Percentiles rank a stretch among this genome's conserved stretches.
Conservation (phyloP, 2,888 invertebrate species). For the Cataglyphis livida region DNA sequence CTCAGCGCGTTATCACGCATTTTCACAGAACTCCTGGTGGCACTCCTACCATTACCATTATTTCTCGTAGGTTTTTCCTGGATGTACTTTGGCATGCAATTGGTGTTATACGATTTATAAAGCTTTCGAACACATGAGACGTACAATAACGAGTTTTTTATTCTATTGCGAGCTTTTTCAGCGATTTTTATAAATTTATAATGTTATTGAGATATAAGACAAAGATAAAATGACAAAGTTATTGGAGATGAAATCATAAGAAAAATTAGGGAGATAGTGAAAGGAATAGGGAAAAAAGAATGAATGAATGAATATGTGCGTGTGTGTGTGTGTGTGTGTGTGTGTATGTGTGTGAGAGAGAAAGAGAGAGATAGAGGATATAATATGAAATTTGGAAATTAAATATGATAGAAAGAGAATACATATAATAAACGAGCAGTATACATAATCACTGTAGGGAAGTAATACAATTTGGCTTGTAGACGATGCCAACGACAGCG, state of each 20-base stretch:
- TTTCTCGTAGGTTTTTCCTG: background rate
- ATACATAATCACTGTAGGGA: slow-evolving; percentile 46
- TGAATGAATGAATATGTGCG: background rate
- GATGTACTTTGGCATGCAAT: background rate
- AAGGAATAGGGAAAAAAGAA: background rate
- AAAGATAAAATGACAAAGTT: background rate
- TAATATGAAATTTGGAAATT: slow-evolving; percentile 26
- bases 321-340: background rate
- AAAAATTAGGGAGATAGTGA: background rate
- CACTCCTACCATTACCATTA: background rate
- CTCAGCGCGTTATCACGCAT: slow-evolving; percentile 21
- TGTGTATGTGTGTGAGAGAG: too few species aligned
- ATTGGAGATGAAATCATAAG: background rate
- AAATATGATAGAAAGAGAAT: slow-evolving; percentile 10
- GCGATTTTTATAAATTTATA: background rate
- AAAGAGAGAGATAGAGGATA: background rate
- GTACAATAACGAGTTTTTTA: background rate
- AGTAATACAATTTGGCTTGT: slow-evolving; percentile 59
- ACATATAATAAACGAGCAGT: slow-evolving; percentile 37
- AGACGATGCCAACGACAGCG: slow-evolving; percentile 26
- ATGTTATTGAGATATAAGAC: background rate
- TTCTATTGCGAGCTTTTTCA: background rate
- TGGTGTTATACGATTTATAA: background rate
- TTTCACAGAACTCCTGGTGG: slow-evolving; percentile 22
- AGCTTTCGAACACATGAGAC: background rate